A percentile compares a stretch with the other conserved stretches of the same genome.
These are phyloP conservation scores for Galbula dea DNA, from an alignment of 2,113 vertebrate genomes.

Conservation along the genomic window DNA sequence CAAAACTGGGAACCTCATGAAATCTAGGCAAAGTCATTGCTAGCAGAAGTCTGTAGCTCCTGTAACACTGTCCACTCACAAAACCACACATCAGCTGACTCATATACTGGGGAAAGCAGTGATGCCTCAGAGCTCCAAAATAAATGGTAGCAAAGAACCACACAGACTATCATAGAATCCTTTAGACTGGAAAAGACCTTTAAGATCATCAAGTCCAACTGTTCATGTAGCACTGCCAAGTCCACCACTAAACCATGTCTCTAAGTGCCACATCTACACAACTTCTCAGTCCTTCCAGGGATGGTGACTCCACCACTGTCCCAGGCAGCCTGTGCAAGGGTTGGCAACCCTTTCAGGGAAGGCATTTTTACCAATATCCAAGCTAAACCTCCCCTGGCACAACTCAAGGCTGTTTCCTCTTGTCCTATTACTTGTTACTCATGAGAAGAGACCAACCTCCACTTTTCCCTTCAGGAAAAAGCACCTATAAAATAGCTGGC, in stretches of 20 bases:
- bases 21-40: neutral
- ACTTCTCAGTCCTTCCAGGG: neutral
- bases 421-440: neutral
- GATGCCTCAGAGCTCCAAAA: neutral
- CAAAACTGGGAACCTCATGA: neutral
- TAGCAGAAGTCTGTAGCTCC: neutral
- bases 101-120: neutral
- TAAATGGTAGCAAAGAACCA: neutral
- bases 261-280: accelerated
- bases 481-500: neutral
- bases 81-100: neutral
- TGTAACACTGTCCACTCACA: neutral
- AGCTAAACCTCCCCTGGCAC: neutral
- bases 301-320: neutral
- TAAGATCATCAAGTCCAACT: neutral
- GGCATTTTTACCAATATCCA: neutral
- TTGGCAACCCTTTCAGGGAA: neutral
- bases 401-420: neutral
- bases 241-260: neutral
- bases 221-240: neutral
- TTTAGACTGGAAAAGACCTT: neutral
- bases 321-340: neutral
- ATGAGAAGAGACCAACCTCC: neutral
- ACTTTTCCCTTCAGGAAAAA: neutral
- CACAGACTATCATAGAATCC: neutral